Conservation (phyloP, 1,140 invertebrate genomes). For the Bombus consobrinus region DNA sequence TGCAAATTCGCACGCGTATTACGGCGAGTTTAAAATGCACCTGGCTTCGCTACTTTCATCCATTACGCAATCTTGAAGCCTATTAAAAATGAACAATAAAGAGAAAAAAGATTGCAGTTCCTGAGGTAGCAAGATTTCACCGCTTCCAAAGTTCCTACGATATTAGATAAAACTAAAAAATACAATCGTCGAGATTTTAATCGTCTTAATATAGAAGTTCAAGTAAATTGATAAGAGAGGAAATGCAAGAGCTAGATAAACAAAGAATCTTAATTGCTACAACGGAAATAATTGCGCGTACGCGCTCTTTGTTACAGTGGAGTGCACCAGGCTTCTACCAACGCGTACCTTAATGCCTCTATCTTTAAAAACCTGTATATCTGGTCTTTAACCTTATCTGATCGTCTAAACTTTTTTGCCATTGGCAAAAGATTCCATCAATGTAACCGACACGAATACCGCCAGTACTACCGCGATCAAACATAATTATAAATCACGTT, state of each 20-base stretch:
- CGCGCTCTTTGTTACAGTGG: not conserved
- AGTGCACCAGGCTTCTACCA: too few species aligned
- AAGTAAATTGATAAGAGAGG: not conserved
- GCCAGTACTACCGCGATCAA: not conserved
- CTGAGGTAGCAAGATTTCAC: not conserved
- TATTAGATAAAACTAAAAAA: not conserved
- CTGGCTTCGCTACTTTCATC: not conserved
- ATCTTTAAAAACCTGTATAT: constrained; percentile 14
- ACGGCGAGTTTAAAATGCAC: not conserved
- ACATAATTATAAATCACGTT: not conserved
- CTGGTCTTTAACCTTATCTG: constrained; percentile 19
- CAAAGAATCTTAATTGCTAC: not conserved
- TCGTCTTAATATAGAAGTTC: not conserved
- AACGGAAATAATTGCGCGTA: too few species aligned
- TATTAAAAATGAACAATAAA: not conserved
- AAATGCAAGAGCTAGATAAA: not conserved
- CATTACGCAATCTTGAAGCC: not conserved
- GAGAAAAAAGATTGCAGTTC: not conserved
- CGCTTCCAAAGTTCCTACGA: not conserved
- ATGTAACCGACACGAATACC: not conserved
- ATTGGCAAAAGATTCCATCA: not conserved
- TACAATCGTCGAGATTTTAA: too few species aligned
- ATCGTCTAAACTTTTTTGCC: constrained; percentile 16
- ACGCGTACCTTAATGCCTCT: not conserved
- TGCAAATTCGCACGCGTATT: constrained; percentile 16